Conservation (phyloP, 2,113 vertebrate species). For the Urocolius indicus region DNA sequence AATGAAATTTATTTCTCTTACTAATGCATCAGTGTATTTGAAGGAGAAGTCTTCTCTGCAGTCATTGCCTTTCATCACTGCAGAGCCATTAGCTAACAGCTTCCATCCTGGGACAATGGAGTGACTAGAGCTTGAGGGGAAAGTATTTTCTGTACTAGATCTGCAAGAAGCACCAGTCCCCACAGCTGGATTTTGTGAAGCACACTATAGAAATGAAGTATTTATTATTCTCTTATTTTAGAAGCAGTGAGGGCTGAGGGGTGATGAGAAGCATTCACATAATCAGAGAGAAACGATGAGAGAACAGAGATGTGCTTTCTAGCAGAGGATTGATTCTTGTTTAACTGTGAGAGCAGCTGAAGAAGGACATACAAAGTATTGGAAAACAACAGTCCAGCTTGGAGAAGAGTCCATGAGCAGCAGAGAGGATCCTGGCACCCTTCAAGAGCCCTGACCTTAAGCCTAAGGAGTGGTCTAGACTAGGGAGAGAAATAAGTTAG, state of each 20-base stretch:
- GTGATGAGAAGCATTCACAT: neutral
- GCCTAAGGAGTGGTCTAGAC: neutral
- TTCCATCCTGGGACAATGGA: neutral
- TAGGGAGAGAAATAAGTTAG: neutral
- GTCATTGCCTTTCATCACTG: neutral
- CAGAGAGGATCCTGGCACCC: neutral
- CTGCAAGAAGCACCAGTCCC: neutral
- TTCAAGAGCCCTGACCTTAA: neutral
- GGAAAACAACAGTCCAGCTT: neutral
- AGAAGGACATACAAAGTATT: neutral
- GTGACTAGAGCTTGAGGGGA: neutral
- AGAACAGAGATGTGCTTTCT: neutral
- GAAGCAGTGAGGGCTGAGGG: neutral
- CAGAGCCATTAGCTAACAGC: constrained; percentile 22
- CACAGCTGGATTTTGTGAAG: constrained; percentile 9
- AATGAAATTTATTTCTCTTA: constrained; percentile 15
- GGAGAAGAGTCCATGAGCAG: neutral
- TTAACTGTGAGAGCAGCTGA: neutral
- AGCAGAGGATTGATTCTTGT: neutral
- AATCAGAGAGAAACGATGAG: neutral
- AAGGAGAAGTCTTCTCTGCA: neutral
- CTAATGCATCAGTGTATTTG: neutral
- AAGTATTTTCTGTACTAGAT: neutral
- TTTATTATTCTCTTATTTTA: neutral
- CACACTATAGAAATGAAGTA: neutral